phyloP scores from a whole-genome alignment of 2,113 vertebrate species.

The Euleptes europaea region DNA sequence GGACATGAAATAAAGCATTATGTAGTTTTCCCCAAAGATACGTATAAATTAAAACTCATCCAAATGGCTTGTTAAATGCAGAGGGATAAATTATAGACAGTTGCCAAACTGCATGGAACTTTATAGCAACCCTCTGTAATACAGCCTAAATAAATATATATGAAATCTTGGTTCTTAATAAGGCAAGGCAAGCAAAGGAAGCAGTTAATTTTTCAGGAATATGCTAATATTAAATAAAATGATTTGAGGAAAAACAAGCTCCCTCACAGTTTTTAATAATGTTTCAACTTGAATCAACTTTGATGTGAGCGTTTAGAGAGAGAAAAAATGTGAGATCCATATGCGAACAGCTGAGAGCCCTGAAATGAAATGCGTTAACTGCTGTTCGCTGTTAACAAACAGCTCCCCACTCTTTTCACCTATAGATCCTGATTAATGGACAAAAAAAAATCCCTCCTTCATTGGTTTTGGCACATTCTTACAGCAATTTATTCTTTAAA shows the following conservation, averaged over 20 bases:
- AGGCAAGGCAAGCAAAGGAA: conserved; percentile 23
- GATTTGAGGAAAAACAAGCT: conserved; percentile 46
- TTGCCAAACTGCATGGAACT: conserved; percentile 31
- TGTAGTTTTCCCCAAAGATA: neutral
- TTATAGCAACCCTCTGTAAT: conserved; percentile 30
- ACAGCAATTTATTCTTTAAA: conserved; percentile 49
- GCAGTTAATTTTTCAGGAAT: conserved; percentile 15
- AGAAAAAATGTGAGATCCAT: conserved; percentile 49
- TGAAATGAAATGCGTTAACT: conserved; percentile 38
- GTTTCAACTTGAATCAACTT: conserved; percentile 33
- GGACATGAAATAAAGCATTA: neutral
- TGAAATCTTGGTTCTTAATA: conserved; percentile 20
- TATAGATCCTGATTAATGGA: conserved; percentile 53
- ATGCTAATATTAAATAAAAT: neutral
- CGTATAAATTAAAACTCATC: neutral
- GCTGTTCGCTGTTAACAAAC: conserved; percentile 52
- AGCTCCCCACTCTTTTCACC: conserved; percentile 47
- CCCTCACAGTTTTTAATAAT: conserved; percentile 41
- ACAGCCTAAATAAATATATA: conserved; percentile 37
- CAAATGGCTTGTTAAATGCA: conserved; percentile 25
- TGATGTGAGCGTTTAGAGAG: conserved; percentile 45
- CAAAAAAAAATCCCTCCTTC: conserved; percentile 11
- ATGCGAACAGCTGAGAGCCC: conserved; percentile 43
- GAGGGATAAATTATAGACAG: neutral
- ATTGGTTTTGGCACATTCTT: conserved; percentile 50